Conservation (phyloP, 2,113 vertebrate species). For the Perca fluviatilis region DNA sequence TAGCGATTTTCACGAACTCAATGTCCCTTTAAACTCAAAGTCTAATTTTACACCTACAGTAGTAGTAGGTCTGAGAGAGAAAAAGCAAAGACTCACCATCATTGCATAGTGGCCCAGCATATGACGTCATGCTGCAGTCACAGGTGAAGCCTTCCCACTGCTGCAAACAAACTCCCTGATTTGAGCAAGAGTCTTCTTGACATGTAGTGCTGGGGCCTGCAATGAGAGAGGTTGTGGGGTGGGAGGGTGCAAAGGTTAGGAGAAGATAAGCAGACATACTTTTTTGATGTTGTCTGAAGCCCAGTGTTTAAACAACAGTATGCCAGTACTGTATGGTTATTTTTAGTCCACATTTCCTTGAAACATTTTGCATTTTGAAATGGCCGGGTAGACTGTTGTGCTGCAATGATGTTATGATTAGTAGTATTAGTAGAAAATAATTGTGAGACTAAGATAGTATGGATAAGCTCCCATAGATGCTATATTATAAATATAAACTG, state of each 20-base stretch:
- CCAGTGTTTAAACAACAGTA: constrained; percentile 38
- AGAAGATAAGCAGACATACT: constrained; percentile 17
- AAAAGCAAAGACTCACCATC: constrained; percentile 88
- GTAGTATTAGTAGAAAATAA: constrained; percentile 56
- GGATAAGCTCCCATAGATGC: constrained; percentile 30
- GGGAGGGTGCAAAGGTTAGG: constrained; percentile 37
- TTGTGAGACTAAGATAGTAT: constrained; percentile 24
- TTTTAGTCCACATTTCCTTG: constrained; percentile 47
- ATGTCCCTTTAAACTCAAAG: too few relatives aligned
- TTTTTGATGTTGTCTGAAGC: constrained; percentile 46
- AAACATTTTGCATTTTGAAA: constrained; percentile 43
- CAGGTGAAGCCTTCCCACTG: constrained; percentile 99
- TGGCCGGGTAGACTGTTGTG: constrained; percentile 4
- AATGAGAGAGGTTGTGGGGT: constrained; percentile 39
- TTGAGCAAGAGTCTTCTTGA: constrained; percentile 98
- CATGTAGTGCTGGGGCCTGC: constrained; percentile 98
- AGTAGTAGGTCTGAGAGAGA: not conserved
- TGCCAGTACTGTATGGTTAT: constrained; percentile 16
- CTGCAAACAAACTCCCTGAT: constrained; percentile 98
- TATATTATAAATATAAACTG: not conserved
- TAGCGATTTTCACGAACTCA: too few relatives aligned
- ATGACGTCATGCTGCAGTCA: constrained; percentile 99
- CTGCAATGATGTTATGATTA: constrained; percentile 48
- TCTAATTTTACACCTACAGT: not conserved
- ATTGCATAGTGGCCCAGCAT: constrained; percentile 95